Base-by-base conservation (phyloP, 2,113 vertebrate genomes). In the Dicerorhinus sumatrensis region DNA sequence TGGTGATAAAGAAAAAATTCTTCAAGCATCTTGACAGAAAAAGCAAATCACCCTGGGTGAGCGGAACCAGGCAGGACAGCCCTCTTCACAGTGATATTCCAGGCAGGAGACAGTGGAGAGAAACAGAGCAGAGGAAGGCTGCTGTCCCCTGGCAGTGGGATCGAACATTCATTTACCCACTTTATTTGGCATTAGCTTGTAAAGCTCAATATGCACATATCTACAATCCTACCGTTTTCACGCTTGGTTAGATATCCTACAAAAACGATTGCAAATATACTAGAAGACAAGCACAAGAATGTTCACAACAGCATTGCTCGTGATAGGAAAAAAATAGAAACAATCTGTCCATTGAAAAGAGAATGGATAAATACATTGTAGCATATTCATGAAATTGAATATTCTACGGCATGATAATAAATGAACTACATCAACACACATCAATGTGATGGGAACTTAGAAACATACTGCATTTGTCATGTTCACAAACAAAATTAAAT, bases 41-140 rank as follows among this genome's bases (percentile, higher is more conserved):
- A 96, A 89, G 21, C 2, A 80, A 85, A n/a, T 46, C 33, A 42
- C 0, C 36, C 10, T 14, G 58, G 36, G 3, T 10, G 23, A 83
- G 42, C 70, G 72, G 48, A 70, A 0, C n/a, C 27, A 25, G 67
- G 14, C 36, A 46, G 63, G 2, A 39, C 1, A 25, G 29, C 13
- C 48, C n/a, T 60, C 65, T 69, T 54, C 39, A 51, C 56, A 88
- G 56, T 1, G 4, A 54, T 27, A 25, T 12, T 51, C 63, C 25
- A 14, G 76, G 17, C 14, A 16, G 31, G 23, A 18, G 36, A 63
- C 2, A n/a, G 80, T 4, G 13, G 27, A 87, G 51, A 13, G 21
- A 36, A 31, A 8, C 1, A 4, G 4, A 9, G 4, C 3, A 6
- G 3, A 5, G 39, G 51, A n/a, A 56, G 6, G 23, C 58, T 5